A percentile compares a stretch with the other conserved stretches of the same genome.
Conservation (phyloP, 2,113 vertebrate genomes). For the Ammospiza nelsoni region DNA sequence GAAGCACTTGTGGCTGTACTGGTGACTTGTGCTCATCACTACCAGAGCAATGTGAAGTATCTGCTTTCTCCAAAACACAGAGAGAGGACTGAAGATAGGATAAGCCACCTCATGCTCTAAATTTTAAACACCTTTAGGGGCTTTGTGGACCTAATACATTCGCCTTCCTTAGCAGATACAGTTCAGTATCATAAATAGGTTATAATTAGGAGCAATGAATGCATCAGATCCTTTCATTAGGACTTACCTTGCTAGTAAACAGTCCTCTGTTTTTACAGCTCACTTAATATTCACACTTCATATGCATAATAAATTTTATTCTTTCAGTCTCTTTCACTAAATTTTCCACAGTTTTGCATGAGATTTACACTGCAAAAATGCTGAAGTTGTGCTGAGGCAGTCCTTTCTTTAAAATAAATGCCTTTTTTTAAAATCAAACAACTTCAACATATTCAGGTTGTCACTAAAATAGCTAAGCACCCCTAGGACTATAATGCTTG, state of each 20-base stretch:
- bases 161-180: neutral
- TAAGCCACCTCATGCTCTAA: neutral
- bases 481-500: conserved; percentile 67
- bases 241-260: neutral
- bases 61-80: neutral
- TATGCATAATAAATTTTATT: neutral
- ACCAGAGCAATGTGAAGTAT: neutral
- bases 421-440: neutral
- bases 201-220: neutral
- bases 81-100: neutral
- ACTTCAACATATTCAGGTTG: conserved; percentile 42
- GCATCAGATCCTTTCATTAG: neutral
- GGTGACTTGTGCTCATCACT: neutral
- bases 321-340: neutral
- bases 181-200: neutral
- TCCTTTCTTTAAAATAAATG: neutral
- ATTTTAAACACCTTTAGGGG: neutral
- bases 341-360: neutral
- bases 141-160: neutral
- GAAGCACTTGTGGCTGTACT: neutral
- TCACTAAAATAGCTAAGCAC: conserved; percentile 68
- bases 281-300: neutral
- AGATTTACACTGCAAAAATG: neutral
- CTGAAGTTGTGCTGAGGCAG: neutral
- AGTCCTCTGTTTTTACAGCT: neutral